phyloP scores from a whole-genome alignment of 2,113 vertebrate genomes.

The Kryptolebias marmoratus region DNA sequence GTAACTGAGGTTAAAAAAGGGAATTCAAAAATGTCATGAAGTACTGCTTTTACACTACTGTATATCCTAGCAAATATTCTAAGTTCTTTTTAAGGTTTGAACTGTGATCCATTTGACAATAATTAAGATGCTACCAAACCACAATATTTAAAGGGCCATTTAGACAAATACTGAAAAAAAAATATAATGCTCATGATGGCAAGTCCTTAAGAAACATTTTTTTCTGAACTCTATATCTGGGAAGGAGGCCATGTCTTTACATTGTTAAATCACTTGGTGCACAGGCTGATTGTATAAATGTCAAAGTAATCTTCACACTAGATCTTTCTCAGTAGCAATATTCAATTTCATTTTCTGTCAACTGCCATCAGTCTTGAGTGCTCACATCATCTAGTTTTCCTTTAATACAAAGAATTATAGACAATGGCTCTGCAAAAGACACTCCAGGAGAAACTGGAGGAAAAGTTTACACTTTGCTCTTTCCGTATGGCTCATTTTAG shows the following conservation, averaged over 20 bases:
- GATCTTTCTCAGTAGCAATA: slow-evolving; percentile 46
- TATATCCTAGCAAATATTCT: no score
- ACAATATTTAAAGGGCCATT: background rate
- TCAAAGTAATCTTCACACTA: slow-evolving; percentile 45
- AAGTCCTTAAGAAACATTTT: slow-evolving; percentile 65
- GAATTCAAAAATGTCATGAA: no score
- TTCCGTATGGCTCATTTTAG: slow-evolving; percentile 54
- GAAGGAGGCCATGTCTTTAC: slow-evolving; percentile 65
- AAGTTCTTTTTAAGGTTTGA: no score
- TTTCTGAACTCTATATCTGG: slow-evolving; percentile 54
- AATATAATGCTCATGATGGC: slow-evolving; percentile 26
- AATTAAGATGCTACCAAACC: no score
- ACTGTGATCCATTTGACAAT: no score
- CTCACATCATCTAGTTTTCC: slow-evolving; percentile 42
- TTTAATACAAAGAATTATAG: slow-evolving; percentile 51
- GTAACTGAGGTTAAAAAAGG: no score
- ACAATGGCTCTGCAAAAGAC: slow-evolving; percentile 35
- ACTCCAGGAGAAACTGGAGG: slow-evolving; percentile 42
- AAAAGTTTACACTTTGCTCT: slow-evolving; percentile 55
- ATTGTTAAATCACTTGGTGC: slow-evolving; percentile 52
- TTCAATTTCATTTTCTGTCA: slow-evolving; percentile 55
- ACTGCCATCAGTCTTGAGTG: slow-evolving; percentile 21
- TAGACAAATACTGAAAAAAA: slow-evolving; percentile 62
- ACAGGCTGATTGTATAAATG: slow-evolving; percentile 36
- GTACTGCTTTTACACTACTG: no score